These are phyloP conservation scores for Hylyphantes graminicola DNA, from an alignment of 1,140 invertebrate genomes.

Conservation along the genomic window DNA sequence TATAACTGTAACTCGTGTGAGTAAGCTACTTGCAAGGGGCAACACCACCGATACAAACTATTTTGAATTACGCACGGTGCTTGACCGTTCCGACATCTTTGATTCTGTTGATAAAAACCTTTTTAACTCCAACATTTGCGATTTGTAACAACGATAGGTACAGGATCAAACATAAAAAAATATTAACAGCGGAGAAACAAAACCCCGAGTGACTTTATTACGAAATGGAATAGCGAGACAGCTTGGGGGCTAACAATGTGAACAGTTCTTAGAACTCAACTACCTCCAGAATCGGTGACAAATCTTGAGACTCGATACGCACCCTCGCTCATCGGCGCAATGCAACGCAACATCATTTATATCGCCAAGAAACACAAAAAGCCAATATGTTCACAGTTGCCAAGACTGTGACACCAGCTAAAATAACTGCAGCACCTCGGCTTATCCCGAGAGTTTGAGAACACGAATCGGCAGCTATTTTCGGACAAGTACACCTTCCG, in stretches of 20 bases:
- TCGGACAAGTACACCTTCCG: conserved; percentile 54
- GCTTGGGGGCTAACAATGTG: not conserved
- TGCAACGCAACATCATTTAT: conserved; percentile 10
- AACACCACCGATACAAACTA: no score
- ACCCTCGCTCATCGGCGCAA: not conserved
- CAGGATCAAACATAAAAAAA: no score
- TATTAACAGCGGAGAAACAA: not conserved
- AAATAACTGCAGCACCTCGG: conserved; percentile 31
- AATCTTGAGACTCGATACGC: not conserved
- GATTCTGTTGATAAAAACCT: no score
- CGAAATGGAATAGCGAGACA: conserved; percentile 8
- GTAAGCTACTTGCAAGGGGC: no score
- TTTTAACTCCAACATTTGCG: no score
- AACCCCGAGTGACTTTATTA: not conserved
- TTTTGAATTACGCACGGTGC: no score
- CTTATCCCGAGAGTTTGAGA: not conserved
- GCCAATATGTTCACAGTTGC: conserved; percentile 25
- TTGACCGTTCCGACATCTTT: no score
- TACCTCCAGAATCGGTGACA: not conserved
- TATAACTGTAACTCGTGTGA: no score
- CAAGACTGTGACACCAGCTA: conserved; percentile 37
- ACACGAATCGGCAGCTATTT: conserved; percentile 41
- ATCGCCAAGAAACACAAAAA: conserved; percentile 54
- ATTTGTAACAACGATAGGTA: no score
- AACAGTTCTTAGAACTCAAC: no score